A percentile compares a stretch with the other conserved stretches of the same genome.
Evolutionary conservation across 2,797 vertebrate genomes (phyloP).

Genomic region (Pagetopsis macropterus): DNA sequence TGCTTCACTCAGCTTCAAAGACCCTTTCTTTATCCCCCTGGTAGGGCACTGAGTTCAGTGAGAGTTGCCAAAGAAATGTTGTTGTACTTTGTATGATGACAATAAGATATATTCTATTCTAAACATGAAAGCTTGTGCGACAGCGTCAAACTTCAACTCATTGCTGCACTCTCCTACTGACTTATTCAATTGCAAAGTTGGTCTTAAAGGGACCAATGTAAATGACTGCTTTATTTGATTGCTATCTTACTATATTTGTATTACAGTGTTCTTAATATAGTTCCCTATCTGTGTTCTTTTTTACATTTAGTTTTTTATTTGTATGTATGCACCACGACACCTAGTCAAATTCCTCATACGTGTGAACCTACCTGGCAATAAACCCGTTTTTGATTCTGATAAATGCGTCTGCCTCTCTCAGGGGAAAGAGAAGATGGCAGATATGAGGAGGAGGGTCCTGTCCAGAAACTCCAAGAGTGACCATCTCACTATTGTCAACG

Average conservation of each 20-base stretch:
- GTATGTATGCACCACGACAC: too few species aligned
- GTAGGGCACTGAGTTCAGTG: conserved; percentile 69
- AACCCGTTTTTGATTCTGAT: too few species aligned
- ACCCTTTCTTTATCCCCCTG: conserved; percentile 97
- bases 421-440: conserved; percentile 97
- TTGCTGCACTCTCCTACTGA: not conserved
- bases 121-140: conserved; percentile 40
- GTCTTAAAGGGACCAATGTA: not conserved
- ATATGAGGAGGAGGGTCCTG: conserved; percentile 90
- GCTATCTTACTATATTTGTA: too few species aligned
- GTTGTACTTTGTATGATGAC: too few species aligned
- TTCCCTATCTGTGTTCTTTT: too few species aligned
- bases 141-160: conserved; percentile 11
- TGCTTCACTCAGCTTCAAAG: conserved; percentile 98
- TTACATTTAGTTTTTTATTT: too few species aligned
- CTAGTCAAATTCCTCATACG: too few species aligned
- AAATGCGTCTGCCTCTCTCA: conserved; percentile 60
- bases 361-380: too few species aligned
- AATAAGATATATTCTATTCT: not conserved
- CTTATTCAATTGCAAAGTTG: not conserved
- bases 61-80: too few species aligned
- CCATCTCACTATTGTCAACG: conserved; percentile 94
- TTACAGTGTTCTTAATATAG: too few species aligned
- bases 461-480: conserved; percentile 94
- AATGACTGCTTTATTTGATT: too few species aligned